Conservation (phyloP, 2,888 invertebrate genomes). For the Coenonympha arcania region DNA sequence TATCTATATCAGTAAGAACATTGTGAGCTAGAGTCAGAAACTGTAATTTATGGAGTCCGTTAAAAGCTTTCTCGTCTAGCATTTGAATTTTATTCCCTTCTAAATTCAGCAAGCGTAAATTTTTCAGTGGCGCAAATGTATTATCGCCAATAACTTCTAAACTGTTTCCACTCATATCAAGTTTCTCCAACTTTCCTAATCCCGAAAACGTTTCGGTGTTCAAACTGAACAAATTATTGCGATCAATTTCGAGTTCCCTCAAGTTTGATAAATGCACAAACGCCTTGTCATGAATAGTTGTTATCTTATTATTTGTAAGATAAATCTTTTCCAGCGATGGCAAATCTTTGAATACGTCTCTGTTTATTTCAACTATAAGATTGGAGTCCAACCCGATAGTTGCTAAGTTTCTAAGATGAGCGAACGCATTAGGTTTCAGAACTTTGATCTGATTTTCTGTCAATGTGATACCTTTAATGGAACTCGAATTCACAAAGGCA, state of each 20-base stretch:
- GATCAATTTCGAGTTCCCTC: constrained; percentile 83
- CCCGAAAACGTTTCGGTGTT: constrained; percentile 85
- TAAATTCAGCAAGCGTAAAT: constrained; percentile 49
- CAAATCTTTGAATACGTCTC: constrained; percentile 81
- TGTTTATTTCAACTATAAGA: constrained; percentile 80
- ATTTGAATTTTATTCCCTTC: constrained; percentile 64
- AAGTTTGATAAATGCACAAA: constrained; percentile 80
- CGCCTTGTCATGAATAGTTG: constrained; percentile 88
- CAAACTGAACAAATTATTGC: constrained; percentile 80
- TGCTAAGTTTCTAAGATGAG: constrained; percentile 77
- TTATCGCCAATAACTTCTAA: constrained; percentile 84
- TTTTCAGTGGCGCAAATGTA: constrained; percentile 73
- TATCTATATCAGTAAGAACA: constrained; percentile 47
- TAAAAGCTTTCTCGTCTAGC: constrained; percentile 62
- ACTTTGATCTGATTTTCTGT: constrained; percentile 78
- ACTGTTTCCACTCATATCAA: constrained; percentile 81
- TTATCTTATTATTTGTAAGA: constrained; percentile 88
- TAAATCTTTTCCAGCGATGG: constrained; percentile 80
- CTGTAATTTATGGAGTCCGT: constrained; percentile 46
- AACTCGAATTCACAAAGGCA: constrained; percentile 81
- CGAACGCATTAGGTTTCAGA: constrained; percentile 78
- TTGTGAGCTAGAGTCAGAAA: constrained; percentile 54
- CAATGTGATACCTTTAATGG: constrained; percentile 77
- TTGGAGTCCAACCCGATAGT: constrained; percentile 81
- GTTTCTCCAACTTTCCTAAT: constrained; percentile 76